These are phyloP conservation scores for Perognathus longimembris DNA, from an alignment of 2,113 vertebrate species.

Conservation along the genomic window DNA sequence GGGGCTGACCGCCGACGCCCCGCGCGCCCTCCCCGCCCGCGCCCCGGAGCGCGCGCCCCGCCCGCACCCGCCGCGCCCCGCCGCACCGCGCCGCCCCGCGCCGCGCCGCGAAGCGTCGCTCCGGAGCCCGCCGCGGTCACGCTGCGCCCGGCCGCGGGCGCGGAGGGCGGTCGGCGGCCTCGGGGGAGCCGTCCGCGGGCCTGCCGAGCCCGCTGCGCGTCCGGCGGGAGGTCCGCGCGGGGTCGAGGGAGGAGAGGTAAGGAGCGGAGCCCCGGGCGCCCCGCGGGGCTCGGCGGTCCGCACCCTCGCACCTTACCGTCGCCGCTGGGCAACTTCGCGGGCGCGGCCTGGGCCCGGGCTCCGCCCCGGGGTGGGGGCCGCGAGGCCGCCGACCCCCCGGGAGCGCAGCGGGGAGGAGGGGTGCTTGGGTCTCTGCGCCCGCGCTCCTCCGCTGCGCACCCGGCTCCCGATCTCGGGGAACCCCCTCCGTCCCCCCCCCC, in stretches of 20 bases:
- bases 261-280: neutral
- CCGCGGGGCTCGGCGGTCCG: neutral
- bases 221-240: neutral
- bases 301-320: neutral
- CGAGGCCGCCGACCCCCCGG: neutral
- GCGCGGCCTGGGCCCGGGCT: neutral
- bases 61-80: neutral
- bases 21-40: neutral
- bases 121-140: neutral
- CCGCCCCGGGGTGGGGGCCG: neutral
- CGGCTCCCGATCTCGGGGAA: too few species aligned
- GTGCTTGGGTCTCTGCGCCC: neutral
- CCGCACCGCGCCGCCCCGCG: neutral
- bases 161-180: neutral
- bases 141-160: neutral
- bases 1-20: neutral
- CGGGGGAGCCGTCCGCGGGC: neutral
- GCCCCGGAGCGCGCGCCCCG: conserved; percentile 56
- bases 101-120: neutral
- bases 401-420: too few species aligned
- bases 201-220: neutral
- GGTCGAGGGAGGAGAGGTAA: conserved; percentile 43
- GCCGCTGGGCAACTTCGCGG: neutral
- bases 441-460: neutral
- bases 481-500: too few species aligned